phyloP scores from a whole-genome alignment of 2,888 invertebrate genomes.

The Noctua fimbriata region DNA sequence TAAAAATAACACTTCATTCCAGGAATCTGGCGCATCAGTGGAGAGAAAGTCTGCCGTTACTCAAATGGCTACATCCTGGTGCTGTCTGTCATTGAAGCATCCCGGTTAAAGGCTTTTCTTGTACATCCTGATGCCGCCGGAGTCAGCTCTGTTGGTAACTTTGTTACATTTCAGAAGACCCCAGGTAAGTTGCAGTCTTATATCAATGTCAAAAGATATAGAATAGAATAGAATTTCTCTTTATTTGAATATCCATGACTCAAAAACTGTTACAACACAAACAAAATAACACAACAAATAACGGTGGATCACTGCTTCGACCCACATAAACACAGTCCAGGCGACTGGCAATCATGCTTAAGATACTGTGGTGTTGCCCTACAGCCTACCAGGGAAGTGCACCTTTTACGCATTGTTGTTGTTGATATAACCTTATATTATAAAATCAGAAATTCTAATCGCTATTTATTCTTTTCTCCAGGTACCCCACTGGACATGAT shows the following conservation, averaged over 20 bases:
- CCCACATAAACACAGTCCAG: too few species aligned
- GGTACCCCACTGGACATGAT: slow-evolving; percentile 77
- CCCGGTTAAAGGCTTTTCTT: slow-evolving; percentile 78
- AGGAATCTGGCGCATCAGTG: slow-evolving; percentile 83
- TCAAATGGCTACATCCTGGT: slow-evolving; percentile 78
- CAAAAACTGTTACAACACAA: too few species aligned
- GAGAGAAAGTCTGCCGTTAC: slow-evolving; percentile 80
- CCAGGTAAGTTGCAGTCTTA: slow-evolving; percentile 75
- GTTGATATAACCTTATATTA: not conserved
- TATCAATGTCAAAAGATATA: not conserved
- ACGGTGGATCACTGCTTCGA: too few species aligned
- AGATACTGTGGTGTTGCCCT: too few species aligned
- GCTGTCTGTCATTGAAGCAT: slow-evolving; percentile 74
- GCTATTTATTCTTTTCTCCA: slow-evolving; percentile 53
- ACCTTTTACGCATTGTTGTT: too few species aligned
- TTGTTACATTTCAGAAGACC: slow-evolving; percentile 77
- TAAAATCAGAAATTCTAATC: not conserved
- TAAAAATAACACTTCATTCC: slow-evolving; percentile 10
- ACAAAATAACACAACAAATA: too few species aligned
- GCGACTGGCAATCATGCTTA: too few species aligned
- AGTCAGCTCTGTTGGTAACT: slow-evolving; percentile 66
- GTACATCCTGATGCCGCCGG: slow-evolving; percentile 80
- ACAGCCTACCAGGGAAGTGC: too few species aligned
- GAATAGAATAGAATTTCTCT: too few species aligned
- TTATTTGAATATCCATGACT: too few species aligned